These are phyloP conservation scores for Eupithecia subumbrata DNA, from an alignment of 2,888 invertebrate species.

Conservation along the genomic window DNA sequence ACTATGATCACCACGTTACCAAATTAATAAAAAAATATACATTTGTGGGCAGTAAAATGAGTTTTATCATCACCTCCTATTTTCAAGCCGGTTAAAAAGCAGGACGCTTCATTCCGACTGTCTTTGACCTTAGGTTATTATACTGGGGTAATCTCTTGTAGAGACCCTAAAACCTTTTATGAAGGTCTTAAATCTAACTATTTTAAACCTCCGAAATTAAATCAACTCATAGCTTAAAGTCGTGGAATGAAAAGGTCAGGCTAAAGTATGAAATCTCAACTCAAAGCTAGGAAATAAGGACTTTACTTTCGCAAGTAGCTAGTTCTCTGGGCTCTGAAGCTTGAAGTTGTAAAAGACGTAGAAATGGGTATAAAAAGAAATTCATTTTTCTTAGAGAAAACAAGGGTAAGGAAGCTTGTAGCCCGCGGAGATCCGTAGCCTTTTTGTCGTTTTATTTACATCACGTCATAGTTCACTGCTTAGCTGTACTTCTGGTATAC, in stretches of 20 bases:
- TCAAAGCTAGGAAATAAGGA: background rate
- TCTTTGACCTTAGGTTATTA: background rate
- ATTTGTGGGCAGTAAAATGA: background rate
- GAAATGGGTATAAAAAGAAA: background rate
- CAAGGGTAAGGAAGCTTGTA: background rate
- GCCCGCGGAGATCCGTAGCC: background rate
- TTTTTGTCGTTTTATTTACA: background rate
- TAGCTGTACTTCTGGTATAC: background rate
- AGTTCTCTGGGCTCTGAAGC: background rate
- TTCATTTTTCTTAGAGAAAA: background rate
- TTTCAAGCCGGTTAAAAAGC: background rate
- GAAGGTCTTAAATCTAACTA: conserved; percentile 11
- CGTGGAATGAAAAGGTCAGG: background rate
- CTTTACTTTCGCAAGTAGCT: background rate
- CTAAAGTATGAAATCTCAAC: background rate
- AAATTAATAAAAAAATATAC: too few relatives aligned
- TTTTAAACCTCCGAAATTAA: conserved; percentile 5
- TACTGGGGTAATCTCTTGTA: background rate
- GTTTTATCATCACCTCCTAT: background rate
- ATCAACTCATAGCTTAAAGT: conserved; percentile 3
- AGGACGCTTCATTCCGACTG: background rate
- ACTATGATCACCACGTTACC: too few relatives aligned
- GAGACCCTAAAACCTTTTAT: conserved; percentile 2
- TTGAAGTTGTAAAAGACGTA: background rate
- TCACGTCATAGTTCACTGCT: background rate